A percentile compares a stretch with the other conserved stretches of the same genome.
phyloP scores from a whole-genome alignment of 1,140 invertebrate genomes.

The Ladona fulva region DNA sequence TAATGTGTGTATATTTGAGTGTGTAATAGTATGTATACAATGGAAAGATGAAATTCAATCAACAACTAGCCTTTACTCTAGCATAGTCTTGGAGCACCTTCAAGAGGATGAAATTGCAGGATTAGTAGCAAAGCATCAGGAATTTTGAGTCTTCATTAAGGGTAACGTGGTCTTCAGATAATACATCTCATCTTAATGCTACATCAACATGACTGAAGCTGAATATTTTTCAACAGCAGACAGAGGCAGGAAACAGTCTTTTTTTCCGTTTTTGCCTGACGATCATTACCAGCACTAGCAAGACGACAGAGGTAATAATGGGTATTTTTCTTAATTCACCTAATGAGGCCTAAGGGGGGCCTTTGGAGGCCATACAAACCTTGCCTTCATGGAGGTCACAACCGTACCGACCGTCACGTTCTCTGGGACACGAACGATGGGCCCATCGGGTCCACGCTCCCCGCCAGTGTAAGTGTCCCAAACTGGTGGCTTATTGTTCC shows the following conservation, averaged over 20 bases:
- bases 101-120: neutral
- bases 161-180: neutral
- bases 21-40: too few relatives aligned
- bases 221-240: too few relatives aligned
- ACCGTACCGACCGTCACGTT: slow-evolving; percentile 95
- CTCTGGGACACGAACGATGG: slow-evolving; percentile 86
- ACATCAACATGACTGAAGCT: too few relatives aligned
- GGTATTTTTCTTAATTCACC: neutral
- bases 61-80: neutral
- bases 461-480: slow-evolving; percentile 73
- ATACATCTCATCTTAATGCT: too few relatives aligned
- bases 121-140: neutral
- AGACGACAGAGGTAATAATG: neutral
- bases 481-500: slow-evolving; percentile 93
- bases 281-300: too few relatives aligned
- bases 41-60: too few relatives aligned
- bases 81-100: neutral
- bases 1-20: too few relatives aligned
- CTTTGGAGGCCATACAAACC: slow-evolving; percentile 64
- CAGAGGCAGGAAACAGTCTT: too few relatives aligned
- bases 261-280: too few relatives aligned
- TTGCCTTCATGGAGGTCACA: slow-evolving; percentile 93
- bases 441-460: slow-evolving; percentile 43
- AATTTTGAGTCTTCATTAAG: neutral
- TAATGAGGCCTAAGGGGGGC: neutral